phyloP scores from a whole-genome alignment of 2,888 invertebrate genomes.

The Netelia melanura region DNA sequence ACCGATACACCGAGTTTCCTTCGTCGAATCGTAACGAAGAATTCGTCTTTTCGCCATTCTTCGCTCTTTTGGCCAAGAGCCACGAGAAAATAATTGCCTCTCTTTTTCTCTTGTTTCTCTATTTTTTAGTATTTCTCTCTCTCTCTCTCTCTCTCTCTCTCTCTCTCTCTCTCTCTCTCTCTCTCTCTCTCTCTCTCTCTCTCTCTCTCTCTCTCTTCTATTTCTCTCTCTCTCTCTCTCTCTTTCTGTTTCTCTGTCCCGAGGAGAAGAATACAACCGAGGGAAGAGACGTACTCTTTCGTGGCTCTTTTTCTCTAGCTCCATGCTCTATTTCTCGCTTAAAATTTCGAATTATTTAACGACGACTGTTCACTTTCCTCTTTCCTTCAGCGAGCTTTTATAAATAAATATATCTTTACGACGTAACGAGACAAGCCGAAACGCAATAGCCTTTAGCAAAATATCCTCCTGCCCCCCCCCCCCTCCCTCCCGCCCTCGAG shows the following conservation, averaged over 20 bases:
- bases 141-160: not conserved
- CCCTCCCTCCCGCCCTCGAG: slow-evolving; percentile 46
- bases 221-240: too few species aligned
- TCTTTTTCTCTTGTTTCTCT: too few species aligned
- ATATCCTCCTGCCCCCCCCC: not conserved
- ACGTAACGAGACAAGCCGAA: slow-evolving; percentile 76
- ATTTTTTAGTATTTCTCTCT: too few species aligned
- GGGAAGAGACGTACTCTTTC: not conserved
- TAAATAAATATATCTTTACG: slow-evolving; percentile 52
- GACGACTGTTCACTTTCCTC: too few species aligned
- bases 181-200: not conserved
- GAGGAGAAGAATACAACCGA: slow-evolving; percentile 2
- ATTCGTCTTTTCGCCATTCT: not conserved
- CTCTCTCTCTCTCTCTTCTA: not conserved
- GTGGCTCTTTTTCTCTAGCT: not conserved
- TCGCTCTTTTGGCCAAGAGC: slow-evolving; percentile 48
- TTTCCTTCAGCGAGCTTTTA: slow-evolving; percentile 10
- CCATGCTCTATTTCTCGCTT: too few species aligned
- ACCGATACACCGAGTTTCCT: too few species aligned
- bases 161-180: not conserved
- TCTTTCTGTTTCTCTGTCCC: not conserved
- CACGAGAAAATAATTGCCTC: slow-evolving; percentile 51
- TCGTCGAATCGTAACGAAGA: not conserved
- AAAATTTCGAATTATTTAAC: too few species aligned
- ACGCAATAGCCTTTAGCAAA: slow-evolving; percentile 80